Conservation (phyloP, 2,888 invertebrate species). For the Amblyjoppa fuscipennis region DNA sequence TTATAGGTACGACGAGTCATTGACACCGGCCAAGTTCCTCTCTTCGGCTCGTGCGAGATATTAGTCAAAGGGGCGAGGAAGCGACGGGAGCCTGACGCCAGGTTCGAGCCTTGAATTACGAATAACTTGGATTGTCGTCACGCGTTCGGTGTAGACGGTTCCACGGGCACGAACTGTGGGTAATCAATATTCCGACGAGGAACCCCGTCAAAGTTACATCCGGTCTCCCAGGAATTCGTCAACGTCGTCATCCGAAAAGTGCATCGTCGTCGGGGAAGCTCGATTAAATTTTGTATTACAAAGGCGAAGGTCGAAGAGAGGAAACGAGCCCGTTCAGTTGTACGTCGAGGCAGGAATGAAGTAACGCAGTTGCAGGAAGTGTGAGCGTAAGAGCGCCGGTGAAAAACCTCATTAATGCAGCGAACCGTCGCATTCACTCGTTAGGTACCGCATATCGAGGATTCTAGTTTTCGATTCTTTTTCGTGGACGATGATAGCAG, state of each 20-base stretch:
- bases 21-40: constrained; percentile 50
- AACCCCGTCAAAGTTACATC: constrained; percentile 35
- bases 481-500: not conserved
- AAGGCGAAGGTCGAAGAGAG: constrained; percentile 9
- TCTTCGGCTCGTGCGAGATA: constrained; percentile 39
- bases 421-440: constrained; percentile 4
- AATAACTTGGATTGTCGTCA: constrained; percentile 43
- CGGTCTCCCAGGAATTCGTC: constrained; percentile 44
- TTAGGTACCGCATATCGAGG: not conserved
- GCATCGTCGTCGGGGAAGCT: not conserved
- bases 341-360: not conserved
- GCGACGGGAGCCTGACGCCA: constrained; percentile 19
- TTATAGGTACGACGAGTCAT: constrained; percentile 53
- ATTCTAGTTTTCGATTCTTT: not conserved
- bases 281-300: not conserved
- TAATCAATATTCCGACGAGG: constrained; percentile 53
- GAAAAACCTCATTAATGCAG: constrained; percentile 3
- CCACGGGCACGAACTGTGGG: constrained; percentile 43
- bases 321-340: not conserved
- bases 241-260: not conserved
- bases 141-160: constrained; percentile 27
- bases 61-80: constrained; percentile 25
- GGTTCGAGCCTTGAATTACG: constrained; percentile 50
- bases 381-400: constrained; percentile 12
- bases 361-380: constrained; percentile 1